Percentiles rank a stretch among this genome's conserved stretches.
Evolutionary conservation across 2,888 invertebrate genomes (phyloP).

Genomic region (Calliopum simillimum): DNA sequence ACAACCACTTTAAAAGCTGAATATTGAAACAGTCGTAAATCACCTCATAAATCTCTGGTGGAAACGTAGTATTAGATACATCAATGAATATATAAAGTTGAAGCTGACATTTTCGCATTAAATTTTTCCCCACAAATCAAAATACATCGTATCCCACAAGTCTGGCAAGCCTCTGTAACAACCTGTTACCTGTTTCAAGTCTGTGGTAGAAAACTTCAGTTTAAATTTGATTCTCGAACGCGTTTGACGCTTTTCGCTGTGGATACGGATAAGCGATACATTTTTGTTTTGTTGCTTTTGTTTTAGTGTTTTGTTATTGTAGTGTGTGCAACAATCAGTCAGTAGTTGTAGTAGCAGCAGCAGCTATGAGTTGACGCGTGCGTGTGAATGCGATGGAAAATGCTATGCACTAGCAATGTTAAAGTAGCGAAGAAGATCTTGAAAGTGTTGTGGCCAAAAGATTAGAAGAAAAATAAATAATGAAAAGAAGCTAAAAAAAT

Average conservation of each 20-base stretch:
- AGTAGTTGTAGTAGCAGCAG: slow-evolving; percentile 4
- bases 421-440: slow-evolving; percentile 4
- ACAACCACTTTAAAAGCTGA: too few relatives aligned
- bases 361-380: slow-evolving; percentile 41
- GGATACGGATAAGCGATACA: slow-evolving; percentile 6
- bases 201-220: slow-evolving; percentile 23
- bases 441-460: neutral
- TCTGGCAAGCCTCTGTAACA: too few relatives aligned
- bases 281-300: too few relatives aligned
- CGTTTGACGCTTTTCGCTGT: slow-evolving; percentile 25
- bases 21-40: too few relatives aligned
- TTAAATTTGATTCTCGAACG: slow-evolving; percentile 31
- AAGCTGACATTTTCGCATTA: too few relatives aligned
- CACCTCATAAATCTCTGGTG: too few relatives aligned
- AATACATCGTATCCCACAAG: too few relatives aligned
- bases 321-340: neutral
- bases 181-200: slow-evolving; percentile 32
- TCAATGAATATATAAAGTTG: too few relatives aligned
- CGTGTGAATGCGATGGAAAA: slow-evolving; percentile 44
- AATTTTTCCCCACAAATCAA: too few relatives aligned
- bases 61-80: too few relatives aligned
- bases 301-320: neutral
- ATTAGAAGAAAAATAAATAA: neutral
- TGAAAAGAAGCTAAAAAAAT: too few relatives aligned
- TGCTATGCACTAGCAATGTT: neutral